Percentiles rank a stretch among this genome's conserved stretches.
Conservation (phyloP, 2,797 vertebrate species). For the Tinamus major region DNA sequence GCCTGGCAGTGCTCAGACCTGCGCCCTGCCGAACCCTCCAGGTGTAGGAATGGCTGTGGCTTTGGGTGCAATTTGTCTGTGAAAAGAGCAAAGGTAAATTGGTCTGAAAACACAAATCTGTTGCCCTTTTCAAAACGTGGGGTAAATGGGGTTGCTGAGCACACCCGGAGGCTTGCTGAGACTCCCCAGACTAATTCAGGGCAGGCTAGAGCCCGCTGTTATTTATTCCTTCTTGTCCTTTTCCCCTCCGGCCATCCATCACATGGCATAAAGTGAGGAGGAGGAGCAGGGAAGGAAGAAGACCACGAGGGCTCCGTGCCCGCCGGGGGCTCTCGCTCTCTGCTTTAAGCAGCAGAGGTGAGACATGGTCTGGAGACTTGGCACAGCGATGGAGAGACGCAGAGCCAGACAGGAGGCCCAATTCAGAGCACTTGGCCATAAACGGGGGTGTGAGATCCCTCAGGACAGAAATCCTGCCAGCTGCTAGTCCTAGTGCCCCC, state of each 20-base stretch:
- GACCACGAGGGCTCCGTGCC: too few relatives aligned
- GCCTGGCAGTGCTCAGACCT: fast-evolving
- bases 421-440: neutral
- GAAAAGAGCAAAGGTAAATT: neutral
- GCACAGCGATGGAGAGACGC: neutral
- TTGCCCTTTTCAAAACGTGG: neutral
- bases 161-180: neutral
- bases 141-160: neutral
- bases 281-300: neutral
- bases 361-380: neutral
- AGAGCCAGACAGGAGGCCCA: neutral
- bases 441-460: too few relatives aligned
- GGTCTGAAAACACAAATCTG: neutral
- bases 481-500: too few relatives aligned
- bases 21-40: neutral
- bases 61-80: neutral
- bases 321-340: neutral
- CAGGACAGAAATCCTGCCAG: too few relatives aligned
- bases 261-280: neutral
- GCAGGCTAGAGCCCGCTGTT: neutral
- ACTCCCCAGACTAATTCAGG: neutral
- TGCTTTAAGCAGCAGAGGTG: neutral
- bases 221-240: neutral
- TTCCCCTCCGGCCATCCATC: neutral
- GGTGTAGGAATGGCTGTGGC: neutral